Evolutionary conservation across 2,888 invertebrate genomes (phyloP).

Genomic region (Nephrocerus scutellatus): DNA sequence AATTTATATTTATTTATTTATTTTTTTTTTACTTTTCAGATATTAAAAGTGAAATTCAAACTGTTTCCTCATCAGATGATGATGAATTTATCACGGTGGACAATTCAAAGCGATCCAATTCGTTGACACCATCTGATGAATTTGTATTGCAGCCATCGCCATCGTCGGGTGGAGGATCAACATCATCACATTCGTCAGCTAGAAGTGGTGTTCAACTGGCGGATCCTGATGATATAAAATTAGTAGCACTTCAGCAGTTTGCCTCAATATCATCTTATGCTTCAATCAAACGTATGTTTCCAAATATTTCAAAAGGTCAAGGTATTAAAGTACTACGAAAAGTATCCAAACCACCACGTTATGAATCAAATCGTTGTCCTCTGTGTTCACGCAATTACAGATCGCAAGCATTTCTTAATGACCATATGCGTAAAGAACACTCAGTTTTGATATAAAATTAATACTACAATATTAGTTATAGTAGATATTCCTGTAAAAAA

Average conservation of each 20-base stretch:
- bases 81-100: slow-evolving; percentile 9
- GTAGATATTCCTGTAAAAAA: no score
- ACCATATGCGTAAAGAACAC: slow-evolving; percentile 48
- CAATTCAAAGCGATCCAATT: not conserved
- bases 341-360: slow-evolving; percentile 30
- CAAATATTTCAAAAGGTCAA: slow-evolving; percentile 33
- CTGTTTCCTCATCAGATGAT: slow-evolving; percentile 6
- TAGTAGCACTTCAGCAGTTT: slow-evolving; percentile 40
- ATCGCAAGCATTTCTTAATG: slow-evolving; percentile 45
- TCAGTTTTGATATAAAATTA: slow-evolving; percentile 44
- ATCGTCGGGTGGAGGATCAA: no score
- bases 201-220: slow-evolving; percentile 2
- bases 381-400: slow-evolving; percentile 44
- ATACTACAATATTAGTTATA: no score
- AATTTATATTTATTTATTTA: slow-evolving; percentile 17
- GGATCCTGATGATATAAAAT: slow-evolving; percentile 15
- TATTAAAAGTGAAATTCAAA: not conserved
- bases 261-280: slow-evolving; percentile 40
- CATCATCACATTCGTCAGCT: not conserved
- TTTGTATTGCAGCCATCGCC: no score
- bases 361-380: slow-evolving; percentile 44
- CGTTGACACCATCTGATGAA: slow-evolving; percentile 1
- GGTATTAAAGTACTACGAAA: slow-evolving; percentile 23
- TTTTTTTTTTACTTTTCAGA: slow-evolving; percentile 17
- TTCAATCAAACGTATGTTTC: slow-evolving; percentile 35